These are phyloP conservation scores for Drosophila parvula DNA, from an alignment of 1,140 invertebrate genomes.

Conservation along the genomic window DNA sequence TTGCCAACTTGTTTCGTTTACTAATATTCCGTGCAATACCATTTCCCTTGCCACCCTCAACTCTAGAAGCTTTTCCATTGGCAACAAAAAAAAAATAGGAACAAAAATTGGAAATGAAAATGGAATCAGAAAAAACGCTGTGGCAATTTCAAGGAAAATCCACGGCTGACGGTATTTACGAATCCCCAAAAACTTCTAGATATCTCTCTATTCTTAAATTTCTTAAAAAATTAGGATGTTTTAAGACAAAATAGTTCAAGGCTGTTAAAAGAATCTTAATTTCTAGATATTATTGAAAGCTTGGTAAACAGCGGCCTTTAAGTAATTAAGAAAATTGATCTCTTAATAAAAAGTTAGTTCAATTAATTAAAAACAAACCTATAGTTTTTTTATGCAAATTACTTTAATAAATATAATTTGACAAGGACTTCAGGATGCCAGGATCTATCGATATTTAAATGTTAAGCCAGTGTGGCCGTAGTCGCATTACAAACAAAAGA, in stretches of 20 bases:
- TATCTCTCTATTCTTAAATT: background rate
- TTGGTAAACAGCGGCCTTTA: no score
- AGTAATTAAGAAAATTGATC: no score
- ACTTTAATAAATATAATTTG: no score
- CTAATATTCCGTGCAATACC: constrained; percentile 59
- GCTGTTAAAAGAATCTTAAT: no score
- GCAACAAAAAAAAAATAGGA: background rate
- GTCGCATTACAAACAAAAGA: no score
- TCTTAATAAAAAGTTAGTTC: no score
- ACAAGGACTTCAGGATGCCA: no score
- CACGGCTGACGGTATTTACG: background rate
- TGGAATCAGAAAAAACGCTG: constrained; percentile 36
- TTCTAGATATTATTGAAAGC: no score
- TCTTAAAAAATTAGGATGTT: background rate
- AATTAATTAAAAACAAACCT: no score
- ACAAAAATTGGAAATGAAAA: constrained; percentile 35
- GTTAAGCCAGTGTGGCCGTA: no score
- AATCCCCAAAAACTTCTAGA: background rate
- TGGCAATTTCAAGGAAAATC: constrained; percentile 25
- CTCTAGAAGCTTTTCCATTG: constrained; percentile 52
- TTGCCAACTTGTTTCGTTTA: constrained; percentile 56
- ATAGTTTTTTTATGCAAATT: no score
- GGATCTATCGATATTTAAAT: no score
- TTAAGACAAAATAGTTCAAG: background rate
- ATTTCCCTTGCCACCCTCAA: constrained; percentile 12